A percentile compares a stretch with the other conserved stretches of the same genome.
These are phyloP conservation scores for Coryphaenoides rupestris DNA, from an alignment of 2,113 vertebrate species.

Conservation along the genomic window DNA sequence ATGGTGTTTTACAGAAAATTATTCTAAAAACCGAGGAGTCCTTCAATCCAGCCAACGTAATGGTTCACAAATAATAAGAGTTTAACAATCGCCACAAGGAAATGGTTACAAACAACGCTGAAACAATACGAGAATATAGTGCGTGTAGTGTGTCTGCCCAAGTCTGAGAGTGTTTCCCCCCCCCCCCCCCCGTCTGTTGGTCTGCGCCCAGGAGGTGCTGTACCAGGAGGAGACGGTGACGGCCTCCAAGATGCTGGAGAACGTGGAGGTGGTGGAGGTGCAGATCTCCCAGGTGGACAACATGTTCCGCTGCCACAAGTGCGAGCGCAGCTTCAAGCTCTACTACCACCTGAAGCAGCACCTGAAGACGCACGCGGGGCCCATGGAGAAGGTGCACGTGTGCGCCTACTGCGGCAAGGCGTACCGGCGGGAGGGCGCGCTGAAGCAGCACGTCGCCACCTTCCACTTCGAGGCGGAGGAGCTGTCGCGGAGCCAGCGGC, in stretches of 20 bases:
- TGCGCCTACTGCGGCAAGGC: constrained; percentile 92
- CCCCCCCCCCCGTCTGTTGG: too few species aligned
- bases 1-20: too few species aligned
- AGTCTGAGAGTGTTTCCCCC: too few species aligned
- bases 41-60: too few species aligned
- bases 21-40: too few species aligned
- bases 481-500: constrained; percentile 82
- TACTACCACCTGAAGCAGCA: constrained; percentile 99
- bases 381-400: constrained; percentile 80
- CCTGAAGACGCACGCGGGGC: constrained; percentile 84
- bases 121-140: too few species aligned
- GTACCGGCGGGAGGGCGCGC: constrained; percentile 93
- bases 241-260: constrained; percentile 88
- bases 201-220: constrained; percentile 53
- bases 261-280: constrained; percentile 93
- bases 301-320: constrained; percentile 94
- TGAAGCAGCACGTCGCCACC: constrained; percentile 91
- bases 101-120: too few species aligned
- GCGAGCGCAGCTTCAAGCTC: constrained; percentile 93
- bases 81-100: too few species aligned
- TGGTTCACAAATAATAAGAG: too few species aligned
- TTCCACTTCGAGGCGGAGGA: constrained; percentile 89
- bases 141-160: too few species aligned
- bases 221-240: constrained; percentile 83
- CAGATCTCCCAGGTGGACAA: constrained; percentile 96